phyloP scores from a whole-genome alignment of 2,797 vertebrate genomes.

The Hypotaenidia philippensis region DNA sequence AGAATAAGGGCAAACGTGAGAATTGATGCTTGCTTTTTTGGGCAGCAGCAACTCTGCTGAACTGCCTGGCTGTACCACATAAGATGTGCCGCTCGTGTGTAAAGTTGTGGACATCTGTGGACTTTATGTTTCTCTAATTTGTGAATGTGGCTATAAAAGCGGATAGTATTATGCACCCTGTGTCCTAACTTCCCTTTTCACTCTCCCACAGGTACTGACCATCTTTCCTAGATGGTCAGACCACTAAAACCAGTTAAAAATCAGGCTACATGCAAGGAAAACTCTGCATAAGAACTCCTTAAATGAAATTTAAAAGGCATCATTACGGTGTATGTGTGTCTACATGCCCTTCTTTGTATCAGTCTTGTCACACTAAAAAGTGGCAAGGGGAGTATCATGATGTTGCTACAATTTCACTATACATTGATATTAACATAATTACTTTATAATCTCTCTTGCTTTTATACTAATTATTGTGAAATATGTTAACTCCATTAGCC shows the following conservation, averaged over 20 bases:
- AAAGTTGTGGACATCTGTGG: neutral
- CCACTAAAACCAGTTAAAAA: neutral
- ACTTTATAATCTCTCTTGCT: neutral
- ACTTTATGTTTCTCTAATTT: neutral
- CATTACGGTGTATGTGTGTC: neutral
- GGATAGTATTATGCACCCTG: neutral
- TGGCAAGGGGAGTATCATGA: accelerated
- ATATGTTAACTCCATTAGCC: neutral
- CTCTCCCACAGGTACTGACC: neutral
- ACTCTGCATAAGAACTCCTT: neutral
- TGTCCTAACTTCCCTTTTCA: neutral
- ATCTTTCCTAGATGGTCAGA: neutral
- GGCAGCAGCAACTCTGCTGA: neutral
- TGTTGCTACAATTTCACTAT: neutral
- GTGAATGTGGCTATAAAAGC: neutral
- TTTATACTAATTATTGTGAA: neutral
- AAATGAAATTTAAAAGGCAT: neutral
- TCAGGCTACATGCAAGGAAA: neutral
- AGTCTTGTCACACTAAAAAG: neutral
- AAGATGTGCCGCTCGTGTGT: neutral
- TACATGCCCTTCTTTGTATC: neutral
- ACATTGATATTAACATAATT: neutral
- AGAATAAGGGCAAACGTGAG: neutral
- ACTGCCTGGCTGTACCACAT: neutral
- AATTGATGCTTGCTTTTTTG: neutral